These are phyloP conservation scores for Notospermus geniculatus DNA, from an alignment of 1,140 invertebrate species.

Conservation along the genomic window DNA sequence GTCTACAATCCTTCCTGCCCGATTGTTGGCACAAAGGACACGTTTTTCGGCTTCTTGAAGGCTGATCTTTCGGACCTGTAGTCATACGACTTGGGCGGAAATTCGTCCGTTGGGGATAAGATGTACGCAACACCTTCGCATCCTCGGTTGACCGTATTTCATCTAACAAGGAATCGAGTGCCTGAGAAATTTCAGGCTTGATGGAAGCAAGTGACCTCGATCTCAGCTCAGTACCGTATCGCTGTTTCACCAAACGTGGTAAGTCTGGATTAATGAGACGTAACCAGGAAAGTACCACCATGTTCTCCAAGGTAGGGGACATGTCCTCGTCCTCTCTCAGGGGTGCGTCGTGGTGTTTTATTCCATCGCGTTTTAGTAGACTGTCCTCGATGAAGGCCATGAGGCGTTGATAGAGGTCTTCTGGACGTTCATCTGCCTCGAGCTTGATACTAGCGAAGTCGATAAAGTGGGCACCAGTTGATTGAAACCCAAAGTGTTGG, in stretches of 20 bases:
- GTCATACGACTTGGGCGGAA: too few species aligned
- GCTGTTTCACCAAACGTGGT: constrained; percentile 21
- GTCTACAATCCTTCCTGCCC: too few species aligned
- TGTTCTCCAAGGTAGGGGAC: constrained; percentile 20
- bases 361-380: constrained; percentile 10
- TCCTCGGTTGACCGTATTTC: too few species aligned
- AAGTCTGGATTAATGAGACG: constrained; percentile 18
- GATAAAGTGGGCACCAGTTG: constrained; percentile 11
- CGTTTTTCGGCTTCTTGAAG: too few species aligned
- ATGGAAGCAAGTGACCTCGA: too few species aligned
- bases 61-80: too few species aligned
- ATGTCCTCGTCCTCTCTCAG: constrained; percentile 21
- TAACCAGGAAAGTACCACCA: constrained; percentile 26
- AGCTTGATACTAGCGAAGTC: constrained; percentile 16
- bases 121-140: too few species aligned
- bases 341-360: constrained; percentile 15
- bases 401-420: constrained; percentile 24
- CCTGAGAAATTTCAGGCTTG: constrained; percentile 33
- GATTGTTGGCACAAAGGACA: too few species aligned
- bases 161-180: constrained; percentile 20
- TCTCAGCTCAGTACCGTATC: too few species aligned
- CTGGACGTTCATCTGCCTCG: constrained; percentile 22
- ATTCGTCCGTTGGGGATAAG: too few species aligned
- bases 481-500: constrained; percentile 13
- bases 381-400: constrained; percentile 26